A percentile compares a stretch with the other conserved stretches of the same genome.
phyloP scores from a whole-genome alignment of 2,113 vertebrate genomes.

The Cercocebus atys region DNA sequence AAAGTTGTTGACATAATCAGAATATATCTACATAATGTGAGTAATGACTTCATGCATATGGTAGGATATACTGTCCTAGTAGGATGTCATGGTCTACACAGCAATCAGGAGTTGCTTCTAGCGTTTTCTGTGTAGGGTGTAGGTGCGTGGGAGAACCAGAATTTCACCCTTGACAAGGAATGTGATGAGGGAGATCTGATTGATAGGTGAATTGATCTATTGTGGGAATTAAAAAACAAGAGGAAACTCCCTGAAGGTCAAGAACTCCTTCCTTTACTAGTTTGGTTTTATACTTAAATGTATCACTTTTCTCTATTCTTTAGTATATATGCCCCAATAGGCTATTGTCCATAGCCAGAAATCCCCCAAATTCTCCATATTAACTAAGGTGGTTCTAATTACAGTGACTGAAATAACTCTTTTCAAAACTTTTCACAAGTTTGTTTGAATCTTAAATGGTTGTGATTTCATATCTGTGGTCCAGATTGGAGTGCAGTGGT shows the following conservation, averaged over 20 bases:
- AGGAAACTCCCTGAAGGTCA: background rate
- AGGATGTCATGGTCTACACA: background rate
- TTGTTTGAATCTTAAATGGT: conserved; percentile 45
- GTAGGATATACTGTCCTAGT: background rate
- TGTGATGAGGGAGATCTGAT: conserved; percentile 25
- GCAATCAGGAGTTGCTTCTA: background rate
- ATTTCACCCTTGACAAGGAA: conserved; percentile 9
- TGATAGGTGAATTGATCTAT: background rate
- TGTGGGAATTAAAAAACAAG: conserved; percentile 7
- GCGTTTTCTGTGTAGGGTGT: background rate
- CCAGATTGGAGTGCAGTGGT: background rate
- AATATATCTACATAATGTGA: background rate
- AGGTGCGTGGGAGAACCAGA: background rate
- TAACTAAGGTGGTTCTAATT: conserved; percentile 12
- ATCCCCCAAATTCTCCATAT: background rate
- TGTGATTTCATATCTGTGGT: conserved; percentile 55
- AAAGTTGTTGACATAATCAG: background rate
- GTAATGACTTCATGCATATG: background rate
- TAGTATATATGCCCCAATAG: background rate
- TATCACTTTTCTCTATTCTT: background rate
- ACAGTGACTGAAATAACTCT: background rate
- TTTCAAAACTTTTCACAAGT: conserved; percentile 38
- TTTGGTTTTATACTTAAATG: background rate
- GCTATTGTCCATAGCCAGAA: background rate
- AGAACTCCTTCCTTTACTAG: background rate